A percentile compares a stretch with the other conserved stretches of the same genome.
Evolutionary conservation across 1,140 invertebrate genomes (phyloP).

Genomic region (Ganaspis sp.): DNA sequence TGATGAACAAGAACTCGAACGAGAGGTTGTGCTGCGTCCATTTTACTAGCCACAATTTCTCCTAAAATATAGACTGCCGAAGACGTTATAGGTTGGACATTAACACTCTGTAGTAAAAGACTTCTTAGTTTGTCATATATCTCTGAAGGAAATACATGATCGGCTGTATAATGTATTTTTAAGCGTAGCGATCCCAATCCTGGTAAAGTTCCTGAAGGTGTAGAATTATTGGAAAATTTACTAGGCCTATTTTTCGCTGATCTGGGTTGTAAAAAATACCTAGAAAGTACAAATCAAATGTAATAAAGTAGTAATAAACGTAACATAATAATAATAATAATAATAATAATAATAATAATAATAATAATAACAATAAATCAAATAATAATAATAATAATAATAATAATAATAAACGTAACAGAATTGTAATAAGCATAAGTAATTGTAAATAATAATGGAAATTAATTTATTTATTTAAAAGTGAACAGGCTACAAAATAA

Average conservation of each 20-base stretch:
- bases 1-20: conserved; percentile 90
- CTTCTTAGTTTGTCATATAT: conserved; percentile 87
- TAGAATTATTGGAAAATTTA: conserved; percentile 80
- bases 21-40: conserved; percentile 91
- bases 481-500: too few relatives aligned
- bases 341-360: too few relatives aligned
- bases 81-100: conserved; percentile 87
- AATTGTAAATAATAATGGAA: too few relatives aligned
- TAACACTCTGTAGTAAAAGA: conserved; percentile 85
- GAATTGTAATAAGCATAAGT: too few relatives aligned
- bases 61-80: conserved; percentile 91
- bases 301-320: too few relatives aligned
- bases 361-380: too few relatives aligned
- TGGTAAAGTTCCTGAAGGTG: conserved; percentile 82
- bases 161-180: conserved; percentile 90
- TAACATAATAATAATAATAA: conserved; percentile 27
- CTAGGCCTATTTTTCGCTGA: conserved; percentile 79
- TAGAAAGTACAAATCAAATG: too few relatives aligned
- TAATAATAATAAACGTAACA: too few relatives aligned
- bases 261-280: conserved; percentile 91
- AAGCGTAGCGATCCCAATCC: conserved; percentile 88
- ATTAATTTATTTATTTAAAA: too few relatives aligned
- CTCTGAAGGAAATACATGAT: conserved; percentile 89
- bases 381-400: too few relatives aligned
- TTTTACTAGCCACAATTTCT: conserved; percentile 89